Base-by-base conservation (phyloP, 2,797 vertebrate genomes). In the Myiotriccus ornatus region DNA sequence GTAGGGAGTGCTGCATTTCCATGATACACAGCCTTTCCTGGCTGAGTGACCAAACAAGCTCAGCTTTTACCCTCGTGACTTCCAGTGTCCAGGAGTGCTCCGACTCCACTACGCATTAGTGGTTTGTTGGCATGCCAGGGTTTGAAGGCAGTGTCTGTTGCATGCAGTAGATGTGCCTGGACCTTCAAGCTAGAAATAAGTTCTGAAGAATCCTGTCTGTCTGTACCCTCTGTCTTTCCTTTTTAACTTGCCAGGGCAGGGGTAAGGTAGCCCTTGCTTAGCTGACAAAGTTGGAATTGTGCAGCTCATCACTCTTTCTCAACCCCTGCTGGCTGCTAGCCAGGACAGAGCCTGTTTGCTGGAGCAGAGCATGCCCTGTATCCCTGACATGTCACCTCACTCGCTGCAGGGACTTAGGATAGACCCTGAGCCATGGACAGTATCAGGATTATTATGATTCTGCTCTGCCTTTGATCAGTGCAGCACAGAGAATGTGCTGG, bases 81-180 rank as follows among this genome's bases (percentile, higher is more conserved):
- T 41, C 34, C 57, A 53, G 2, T 7, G 34, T 21, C 43, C 34
- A 43, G 53, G 56, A 53, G 7, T 23, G 60, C 30, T 92, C 43
- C 3, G 13, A 18, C 17, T 65, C 44, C 0, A 0, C 25, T 68
- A 43, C 27, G 10, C 39, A 4, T 62, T 52, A 60, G 50, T 24
- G 25, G 9, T 56, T 59, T 90, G n/a, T 46, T 88, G 47, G 35
- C 43, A 16, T 70, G 49, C 41, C 16, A 27, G 52, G 39, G 24
- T 84, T 69, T 84, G 71, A 79, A 90, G 49, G 65, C 37, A 49
- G 24, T 39, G 34, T 27, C 46, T 67, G n/a, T 39, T 85, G 49
- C 81, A 34, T 71, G 55, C 28, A 64, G n/a, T n/a, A 64, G 14
- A 8, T 69, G 22, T 69, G 27, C 14, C 37, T 59, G 53, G 30